Base-by-base conservation (phyloP, 2,797 vertebrate species). In the Sardinella longiceps region DNA sequence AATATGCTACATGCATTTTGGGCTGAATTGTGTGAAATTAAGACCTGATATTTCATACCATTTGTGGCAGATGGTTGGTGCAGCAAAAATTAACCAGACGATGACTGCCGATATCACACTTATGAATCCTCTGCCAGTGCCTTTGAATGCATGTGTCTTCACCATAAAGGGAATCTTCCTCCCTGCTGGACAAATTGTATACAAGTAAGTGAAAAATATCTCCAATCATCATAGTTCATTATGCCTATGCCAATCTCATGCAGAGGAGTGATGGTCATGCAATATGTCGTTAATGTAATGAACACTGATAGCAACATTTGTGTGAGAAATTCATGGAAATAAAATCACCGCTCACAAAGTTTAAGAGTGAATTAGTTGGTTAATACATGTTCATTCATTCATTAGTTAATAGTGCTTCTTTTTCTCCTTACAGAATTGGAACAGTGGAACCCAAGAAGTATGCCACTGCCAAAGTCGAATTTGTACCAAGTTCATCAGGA, bases 131-230 rank as follows among this genome's bases (percentile, higher is more conserved):
- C 92, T 99, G 0, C 28, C 92, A 0, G 89, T 85, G 48, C 56
- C 91, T 0, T 94, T 98, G 83, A 23, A 51, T 0, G 90, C 94
- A 86, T 97, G 97, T 15, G 1, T 91, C 88, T 97, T 98, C 83
- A 92, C 93, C 0, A 80, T 96, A 82, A 96, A 96, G 51, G 97
- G 96, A 0, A 74, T 91, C 0, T 95, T 95, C 30, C 95, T 99
- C 86, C 97, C 93, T 0, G 51, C 89, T 0, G 90, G 92, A 12
- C 94, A 95, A 86, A 86, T 90, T 14, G 91, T 63, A 45, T 82
- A 83, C 14, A 86, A 84, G 93, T 94, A 91, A 0, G 91, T 91
- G 33, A 77, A 23, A 43, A 77, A 15, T 9, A 33, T 20, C 1
- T 14, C 30, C 20, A 2, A 37, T 43, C n/a, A 15, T 43, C 45